Evolutionary conservation across 2,888 invertebrate genomes (phyloP), one percentile per base, ranked within the genome.

Genomic region (Cryptus armator): DNA sequence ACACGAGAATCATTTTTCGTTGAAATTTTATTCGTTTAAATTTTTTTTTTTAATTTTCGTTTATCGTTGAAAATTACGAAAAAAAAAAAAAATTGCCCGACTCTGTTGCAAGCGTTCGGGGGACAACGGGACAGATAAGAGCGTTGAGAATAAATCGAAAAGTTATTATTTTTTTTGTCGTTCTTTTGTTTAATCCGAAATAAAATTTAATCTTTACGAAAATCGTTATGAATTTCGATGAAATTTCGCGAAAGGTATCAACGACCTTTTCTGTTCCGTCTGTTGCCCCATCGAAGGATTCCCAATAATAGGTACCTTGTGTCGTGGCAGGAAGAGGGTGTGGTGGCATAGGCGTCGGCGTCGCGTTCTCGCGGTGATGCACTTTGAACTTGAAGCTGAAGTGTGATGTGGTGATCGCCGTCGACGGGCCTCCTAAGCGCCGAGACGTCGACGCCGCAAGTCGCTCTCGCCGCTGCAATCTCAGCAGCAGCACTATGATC

Each of bases 311-410:
- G 82, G 89, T 92, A 92, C 92, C 92, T 92, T 90, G 92, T 92
- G 81, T 90, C 90, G 90, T 91, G 92, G 91, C 91, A 89, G 87
- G 89, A 88, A 87, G 91, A 92, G 92, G 90, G 91, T 91, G 92
- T 90, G 91, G 90, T 92, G 91, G 90, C 92, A 91, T 90, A 89
- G 90, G 89, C 90, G 88, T 91, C 90, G 89, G 89, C 90, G 88
- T 90, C 88, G 88, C 88, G 88, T 87, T 82, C 87, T 85, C 87
- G 87, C 80, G 87, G 84, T 83, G 89, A 83, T 87, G 88, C 76
- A 86, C 87, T 87, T 89, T 90, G 90, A 84, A 89, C 88, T 88
- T 90, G 91, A 86, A 89, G 92, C 37, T 91, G 91, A 78, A 91
- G 89, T 51, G 88, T 81, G 88, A 89, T 87, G 86, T 88, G 83